Conservation (phyloP, 2,888 invertebrate genomes). For the Steinernema scapterisci region DNA sequence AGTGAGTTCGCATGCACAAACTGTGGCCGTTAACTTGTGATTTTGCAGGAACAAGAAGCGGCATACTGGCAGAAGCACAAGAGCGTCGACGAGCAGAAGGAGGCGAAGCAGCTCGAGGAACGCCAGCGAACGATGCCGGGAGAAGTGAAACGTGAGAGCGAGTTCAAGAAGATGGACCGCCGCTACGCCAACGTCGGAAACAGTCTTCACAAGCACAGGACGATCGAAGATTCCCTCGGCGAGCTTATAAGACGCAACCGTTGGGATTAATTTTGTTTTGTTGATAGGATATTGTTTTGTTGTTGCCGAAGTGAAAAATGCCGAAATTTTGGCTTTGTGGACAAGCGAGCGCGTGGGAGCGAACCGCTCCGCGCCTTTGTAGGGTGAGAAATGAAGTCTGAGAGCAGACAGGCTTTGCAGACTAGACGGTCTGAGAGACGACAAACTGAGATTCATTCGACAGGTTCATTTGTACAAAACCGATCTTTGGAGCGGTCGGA, state of each 20-base stretch:
- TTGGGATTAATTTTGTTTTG: constrained; percentile 56
- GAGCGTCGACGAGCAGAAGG: constrained; percentile 36
- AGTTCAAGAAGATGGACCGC: constrained; percentile 37
- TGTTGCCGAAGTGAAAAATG: not conserved
- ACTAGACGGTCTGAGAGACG: too few species aligned
- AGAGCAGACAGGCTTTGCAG: too few species aligned
- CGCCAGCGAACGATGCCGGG: constrained; percentile 48
- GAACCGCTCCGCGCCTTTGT: too few species aligned
- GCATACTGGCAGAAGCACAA: constrained; percentile 45
- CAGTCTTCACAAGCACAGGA: constrained; percentile 58
- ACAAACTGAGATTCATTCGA: too few species aligned
- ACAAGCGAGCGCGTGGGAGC: too few species aligned
- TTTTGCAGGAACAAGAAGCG: constrained; percentile 45
- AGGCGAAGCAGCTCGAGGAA: constrained; percentile 20
- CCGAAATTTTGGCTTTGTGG: too few species aligned
- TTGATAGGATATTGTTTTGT: constrained; percentile 19
- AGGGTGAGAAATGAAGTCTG: too few species aligned
- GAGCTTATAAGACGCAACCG: constrained; percentile 60
- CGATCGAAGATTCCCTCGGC: constrained; percentile 61
- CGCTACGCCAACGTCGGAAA: constrained; percentile 62
- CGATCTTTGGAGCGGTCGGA: too few species aligned
- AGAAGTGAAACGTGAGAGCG: constrained; percentile 40
- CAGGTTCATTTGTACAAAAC: too few species aligned
- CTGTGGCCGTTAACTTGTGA: constrained; percentile 6
- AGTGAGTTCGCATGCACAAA: constrained; percentile 35